Base-by-base conservation (phyloP, 2,797 vertebrate species). In the Artibeus lituratus region DNA sequence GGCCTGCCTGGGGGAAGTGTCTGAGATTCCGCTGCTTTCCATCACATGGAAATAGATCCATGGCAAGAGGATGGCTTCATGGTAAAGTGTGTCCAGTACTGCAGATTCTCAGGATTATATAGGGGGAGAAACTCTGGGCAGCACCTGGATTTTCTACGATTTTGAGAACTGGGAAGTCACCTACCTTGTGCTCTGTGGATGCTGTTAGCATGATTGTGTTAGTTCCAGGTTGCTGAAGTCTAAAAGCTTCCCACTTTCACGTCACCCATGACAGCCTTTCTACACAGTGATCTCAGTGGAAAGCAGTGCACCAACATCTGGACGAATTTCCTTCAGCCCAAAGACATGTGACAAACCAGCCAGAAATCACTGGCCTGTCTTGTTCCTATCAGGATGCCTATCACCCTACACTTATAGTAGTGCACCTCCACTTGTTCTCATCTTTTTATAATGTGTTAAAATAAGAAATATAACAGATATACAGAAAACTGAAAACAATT, bases 311-410 rank as follows among this genome's bases (percentile, higher is more conserved):
- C 6, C n/a, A 15, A 29, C 15, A 39, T 44, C 55, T 44, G 44
- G 53, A 35, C 7, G 67, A 67, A 53, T 5, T 91, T 42, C 53
- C 53, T 85, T 85, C 44, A 59, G 78, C 29, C 47, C 49, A 72
- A 16, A 47, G 18, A 24, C 76, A 47, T 65, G 37, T 29, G 37
- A 92, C 70, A 92, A 74, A 65, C 1, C 6, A 67, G 42, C 32
- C 53, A 87, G 59, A 84, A 89, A 93, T 76, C 21, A 21, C 0
- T 82, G n/a, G n/a, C 5, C 21, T 94, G 24, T 22, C 55, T 37
- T 2, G 4, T 65, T 1, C 14, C 2, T 51, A 4, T 62, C n/a
- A 8, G 7, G 4, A 11, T 37, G 5, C 7, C n/a, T 37, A 14
- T 35, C 29, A 16, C 8, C 4, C 35, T 59, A 19, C 32, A 57